Evolutionary conservation across 23 tunicate genomes (phyloP).

Genomic region (Aplidium turbinatum): DNA sequence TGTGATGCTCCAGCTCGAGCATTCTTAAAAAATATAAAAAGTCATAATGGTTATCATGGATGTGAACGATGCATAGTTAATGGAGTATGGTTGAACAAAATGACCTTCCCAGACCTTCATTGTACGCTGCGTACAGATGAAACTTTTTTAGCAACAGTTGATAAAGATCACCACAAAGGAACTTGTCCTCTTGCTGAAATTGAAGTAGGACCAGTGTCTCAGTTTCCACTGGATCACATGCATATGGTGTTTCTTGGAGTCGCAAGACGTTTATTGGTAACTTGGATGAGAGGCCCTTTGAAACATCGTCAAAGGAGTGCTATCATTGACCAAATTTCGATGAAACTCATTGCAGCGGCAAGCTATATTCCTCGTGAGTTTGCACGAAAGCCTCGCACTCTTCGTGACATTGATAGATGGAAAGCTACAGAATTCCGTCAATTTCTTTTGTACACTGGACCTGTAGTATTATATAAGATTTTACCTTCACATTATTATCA

Average conservation of each 20-base stretch:
- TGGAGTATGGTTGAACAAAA: not conserved
- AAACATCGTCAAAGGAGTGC: not conserved
- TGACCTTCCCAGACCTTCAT: slow-evolving; percentile 3
- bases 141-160: not conserved
- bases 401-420: slow-evolving; percentile 7
- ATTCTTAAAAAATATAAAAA: slow-evolving; percentile 29
- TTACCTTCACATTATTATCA: not conserved
- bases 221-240: slow-evolving; percentile 45
- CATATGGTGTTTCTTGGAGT: slow-evolving; percentile 38
- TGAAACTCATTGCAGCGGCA: not conserved
- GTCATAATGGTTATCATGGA: slow-evolving; percentile 27
- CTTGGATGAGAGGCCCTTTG: slow-evolving; percentile 25
- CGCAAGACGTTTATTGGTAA: slow-evolving; percentile 8
- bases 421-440: slow-evolving; percentile 19
- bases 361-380: slow-evolving; percentile 9
- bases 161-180: slow-evolving; percentile 25
- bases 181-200: not conserved
- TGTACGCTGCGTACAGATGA: not conserved
- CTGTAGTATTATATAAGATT: not conserved
- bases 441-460: slow-evolving; percentile 6
- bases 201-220: slow-evolving; percentile 29
- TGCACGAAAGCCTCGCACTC: not conserved
- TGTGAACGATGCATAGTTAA: not conserved
- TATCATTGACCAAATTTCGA: not conserved
- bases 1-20: slow-evolving; percentile 55